These are phyloP conservation scores for Crematogaster levior DNA, from an alignment of 2,888 invertebrate species.

Conservation along the genomic window DNA sequence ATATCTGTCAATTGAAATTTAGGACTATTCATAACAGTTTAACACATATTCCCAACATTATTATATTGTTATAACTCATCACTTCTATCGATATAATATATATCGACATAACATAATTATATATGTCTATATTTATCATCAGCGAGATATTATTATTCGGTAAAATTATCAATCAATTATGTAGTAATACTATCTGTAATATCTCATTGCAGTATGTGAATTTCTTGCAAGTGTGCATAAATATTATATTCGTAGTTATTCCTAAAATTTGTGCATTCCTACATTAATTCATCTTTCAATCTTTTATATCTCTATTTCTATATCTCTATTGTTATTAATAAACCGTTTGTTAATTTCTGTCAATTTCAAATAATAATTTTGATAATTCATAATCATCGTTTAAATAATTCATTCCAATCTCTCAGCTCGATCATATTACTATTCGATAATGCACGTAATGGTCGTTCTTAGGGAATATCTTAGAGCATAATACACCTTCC, in stretches of 20 bases:
- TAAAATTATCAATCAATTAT: conserved; percentile 17
- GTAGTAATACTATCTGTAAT: not conserved
- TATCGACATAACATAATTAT: too few species aligned
- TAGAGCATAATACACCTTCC: not conserved
- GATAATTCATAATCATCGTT: not conserved
- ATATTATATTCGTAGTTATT: not conserved
- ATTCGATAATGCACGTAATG: not conserved
- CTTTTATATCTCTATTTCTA: not conserved
- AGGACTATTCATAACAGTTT: conserved; percentile 10
- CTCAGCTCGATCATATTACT: not conserved
- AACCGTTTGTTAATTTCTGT: not conserved
- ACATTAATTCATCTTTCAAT: not conserved
- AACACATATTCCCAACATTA: not conserved
- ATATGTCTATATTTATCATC: not conserved
- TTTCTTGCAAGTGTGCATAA: conserved; percentile 21
- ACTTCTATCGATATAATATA: conserved; percentile 6
- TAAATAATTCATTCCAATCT: not conserved
- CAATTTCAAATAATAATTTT: not conserved
- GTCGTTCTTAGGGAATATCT: not conserved
- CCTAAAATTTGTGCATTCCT: not conserved
- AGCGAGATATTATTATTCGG: conserved; percentile 11
- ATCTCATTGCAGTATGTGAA: not conserved
- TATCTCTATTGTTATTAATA: not conserved
- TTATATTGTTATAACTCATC: not conserved
- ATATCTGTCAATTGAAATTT: conserved; percentile 18